These are phyloP conservation scores for Callyntrura sp. DNA, from an alignment of 2,888 invertebrate genomes.

Conservation along the genomic window DNA sequence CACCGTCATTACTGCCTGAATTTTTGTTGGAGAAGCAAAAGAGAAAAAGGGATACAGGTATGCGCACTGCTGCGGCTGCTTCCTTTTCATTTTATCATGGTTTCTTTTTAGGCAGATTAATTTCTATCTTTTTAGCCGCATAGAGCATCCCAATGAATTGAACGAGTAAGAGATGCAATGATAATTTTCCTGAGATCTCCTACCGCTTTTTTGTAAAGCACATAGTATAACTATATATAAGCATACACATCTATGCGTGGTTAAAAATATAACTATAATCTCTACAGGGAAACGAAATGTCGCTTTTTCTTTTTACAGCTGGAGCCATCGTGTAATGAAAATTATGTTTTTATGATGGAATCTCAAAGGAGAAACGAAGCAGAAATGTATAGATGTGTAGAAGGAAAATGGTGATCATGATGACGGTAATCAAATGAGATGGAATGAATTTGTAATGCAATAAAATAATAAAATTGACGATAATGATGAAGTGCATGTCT, in stretches of 20 bases:
- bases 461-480: slow-evolving; percentile 70
- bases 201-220: slow-evolving; percentile 42
- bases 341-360: neutral
- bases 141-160: slow-evolving; percentile 56
- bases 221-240: too few species aligned
- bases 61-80: slow-evolving; percentile 33
- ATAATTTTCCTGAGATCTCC: slow-evolving; percentile 66
- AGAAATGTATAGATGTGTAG: too few species aligned
- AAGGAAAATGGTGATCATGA: slow-evolving; percentile 13
- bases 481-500: slow-evolving; percentile 58
- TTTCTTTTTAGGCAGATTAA: slow-evolving; percentile 46
- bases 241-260: neutral
- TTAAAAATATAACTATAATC: neutral
- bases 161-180: slow-evolving; percentile 38
- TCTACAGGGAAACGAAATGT: neutral
- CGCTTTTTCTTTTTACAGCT: slow-evolving; percentile 17
- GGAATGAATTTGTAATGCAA: slow-evolving; percentile 76
- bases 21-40: too few species aligned
- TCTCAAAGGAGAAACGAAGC: neutral
- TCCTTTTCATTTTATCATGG: slow-evolving; percentile 47
- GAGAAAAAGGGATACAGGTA: neutral
- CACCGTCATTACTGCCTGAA: slow-evolving; percentile 34
- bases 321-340: slow-evolving; percentile 37
- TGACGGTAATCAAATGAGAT: slow-evolving; percentile 75
- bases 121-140: slow-evolving; percentile 29